Evolutionary conservation across 2,888 invertebrate genomes (phyloP), one percentile per base, ranked within the genome.

Genomic region (Kuschelorhynchus macadamiae): DNA sequence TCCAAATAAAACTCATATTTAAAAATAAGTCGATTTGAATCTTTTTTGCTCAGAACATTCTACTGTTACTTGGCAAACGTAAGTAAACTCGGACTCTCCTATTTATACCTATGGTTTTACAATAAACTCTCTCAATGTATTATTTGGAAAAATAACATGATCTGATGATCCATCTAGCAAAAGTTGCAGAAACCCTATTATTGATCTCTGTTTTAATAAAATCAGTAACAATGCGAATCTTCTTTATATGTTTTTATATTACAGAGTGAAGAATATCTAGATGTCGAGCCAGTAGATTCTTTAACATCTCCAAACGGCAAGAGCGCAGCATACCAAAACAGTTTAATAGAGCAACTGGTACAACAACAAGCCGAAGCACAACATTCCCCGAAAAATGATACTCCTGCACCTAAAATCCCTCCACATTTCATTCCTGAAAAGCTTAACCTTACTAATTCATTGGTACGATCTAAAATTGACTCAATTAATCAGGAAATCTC

Each of bases 401-500:
- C 71, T 2, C 42, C 60, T 2, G 72, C 79, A n/a, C 84, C 85
- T 0, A 80, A 80, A 30, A 77, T 83, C 30, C 83, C 84, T 4
- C 78, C 78, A 32, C 84, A 84, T 69, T 82, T 77, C 14, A 74
- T 72, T 47, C 77, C 76, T 72, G 81, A 75, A 53, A 79, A 72
- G 74, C 76, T 81, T 21, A 81, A 80, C 67, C 74, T 81, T 11
- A 82, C 82, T 9, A 81, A 82, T 72, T 81, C 81, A 11, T 70
- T 81, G 55, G 80, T 81, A 14, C 77, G 82, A 44, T 78, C 79
- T 9, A 81, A 81, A 74, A 73, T 85, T 71, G 80, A 85, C 70
- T 80, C 84, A 39, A 84, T 87, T 21, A 87, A 87, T 74, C 81
- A 85, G 50, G 88, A 88, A 79, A 84, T 89, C 67, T 85, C 86